Evolutionary conservation across 1,140 invertebrate genomes (phyloP), one percentile per base, ranked within the genome.

Genomic region (Tetragonula clypearis): DNA sequence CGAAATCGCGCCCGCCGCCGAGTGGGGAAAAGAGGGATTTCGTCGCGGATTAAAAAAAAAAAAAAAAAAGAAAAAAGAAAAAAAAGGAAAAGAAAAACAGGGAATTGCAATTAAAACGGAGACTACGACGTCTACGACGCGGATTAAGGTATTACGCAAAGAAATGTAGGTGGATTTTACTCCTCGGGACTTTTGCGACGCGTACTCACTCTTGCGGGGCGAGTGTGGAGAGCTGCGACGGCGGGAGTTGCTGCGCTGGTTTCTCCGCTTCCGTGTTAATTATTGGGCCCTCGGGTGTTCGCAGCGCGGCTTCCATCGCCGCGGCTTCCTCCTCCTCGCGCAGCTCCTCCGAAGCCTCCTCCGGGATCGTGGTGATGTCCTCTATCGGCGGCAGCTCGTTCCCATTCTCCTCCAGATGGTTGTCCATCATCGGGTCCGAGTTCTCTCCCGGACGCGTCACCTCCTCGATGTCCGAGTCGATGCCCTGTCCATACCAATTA

Each of bases 391-490:
- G 92, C 79, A 94, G 85, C 66, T 93, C 91, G 79, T 92, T 93
- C 23, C 92, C 94, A 55, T 92, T 93, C 49, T 94, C 93, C 26
- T 94, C 93, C 26, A 94, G 79, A 35, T 92, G 92, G 78, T 93
- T 93, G 23, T 93, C 93, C 71, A 93, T 88, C 88, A 94, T 91
- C 19, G 91, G 88, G 77, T 94, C 93, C 30, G 92, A 92, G 86
- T 94, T 93, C 74, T 95, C 93, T 15, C 92, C 92, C n/a, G 94
- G 93, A 26, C 94, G 91, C 73, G 97, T 96, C 90, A 98, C 97
- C 94, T 98, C 97, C 92, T 98, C 97, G 90, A 98, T 98, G 92
- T 98, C 97, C 35, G 97, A 98, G 93, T 98, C 97, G 91, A 98
- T 98, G 49, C 97, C 97, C 95, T 97, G 96, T 65, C 19, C 12